Evolutionary conservation across 2,113 vertebrate genomes (phyloP).

Genomic region (Brachypteracias leptosomus): DNA sequence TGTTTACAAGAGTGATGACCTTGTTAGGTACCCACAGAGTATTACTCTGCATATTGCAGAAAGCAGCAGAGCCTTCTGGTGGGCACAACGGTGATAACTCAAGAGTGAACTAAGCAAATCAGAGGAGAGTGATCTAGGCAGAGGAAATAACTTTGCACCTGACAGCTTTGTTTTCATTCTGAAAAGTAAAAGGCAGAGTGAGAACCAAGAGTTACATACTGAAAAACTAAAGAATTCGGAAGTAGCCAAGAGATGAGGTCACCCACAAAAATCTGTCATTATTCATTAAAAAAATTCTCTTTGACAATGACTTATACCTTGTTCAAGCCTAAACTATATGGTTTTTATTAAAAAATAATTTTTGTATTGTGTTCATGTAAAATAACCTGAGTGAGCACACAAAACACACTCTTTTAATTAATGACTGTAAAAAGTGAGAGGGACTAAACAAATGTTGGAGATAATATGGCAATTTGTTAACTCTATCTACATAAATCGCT

Average conservation of each 20-base stretch:
- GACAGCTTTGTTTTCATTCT: slow-evolving; percentile 47
- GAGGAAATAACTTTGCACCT: slow-evolving; percentile 65
- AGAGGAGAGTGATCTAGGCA: slow-evolving; percentile 36
- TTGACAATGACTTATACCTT: not conserved
- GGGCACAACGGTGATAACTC: slow-evolving; percentile 19
- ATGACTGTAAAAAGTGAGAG: not conserved
- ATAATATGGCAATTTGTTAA: not conserved
- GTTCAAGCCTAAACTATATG: not conserved
- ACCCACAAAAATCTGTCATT: not conserved
- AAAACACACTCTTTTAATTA: not conserved
- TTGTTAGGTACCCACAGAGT: not conserved
- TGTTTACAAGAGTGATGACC: not conserved
- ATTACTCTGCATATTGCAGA: not conserved
- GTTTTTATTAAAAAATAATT: not conserved
- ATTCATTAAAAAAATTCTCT: not conserved
- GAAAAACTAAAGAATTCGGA: not conserved
- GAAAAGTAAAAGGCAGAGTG: slow-evolving; percentile 30
- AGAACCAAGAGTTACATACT: slow-evolving; percentile 29
- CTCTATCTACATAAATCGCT: not conserved
- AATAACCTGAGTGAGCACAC: not conserved
- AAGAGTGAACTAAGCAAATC: slow-evolving; percentile 13
- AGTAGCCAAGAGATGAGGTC: slow-evolving; percentile 7
- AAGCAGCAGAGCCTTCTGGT: slow-evolving; percentile 20
- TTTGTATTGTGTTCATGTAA: not conserved
- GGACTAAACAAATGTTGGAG: not conserved